A percentile compares a stretch with the other conserved stretches of the same genome.
Conservation (phyloP, 2,888 invertebrate genomes). For the Zygogramma bicolorata region DNA sequence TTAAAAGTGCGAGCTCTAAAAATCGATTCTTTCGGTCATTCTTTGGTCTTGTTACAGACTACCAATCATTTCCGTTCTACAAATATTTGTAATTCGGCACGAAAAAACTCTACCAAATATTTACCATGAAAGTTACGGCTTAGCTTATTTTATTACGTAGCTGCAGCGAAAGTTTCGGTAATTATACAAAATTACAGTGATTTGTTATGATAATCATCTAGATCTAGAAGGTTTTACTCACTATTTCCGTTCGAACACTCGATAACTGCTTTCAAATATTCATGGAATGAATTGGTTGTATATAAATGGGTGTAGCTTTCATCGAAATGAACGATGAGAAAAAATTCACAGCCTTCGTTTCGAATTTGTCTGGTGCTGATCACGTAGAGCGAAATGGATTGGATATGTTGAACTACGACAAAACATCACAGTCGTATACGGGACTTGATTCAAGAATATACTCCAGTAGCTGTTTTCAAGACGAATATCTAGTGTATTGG, state of each 20-base stretch:
- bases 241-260: background rate
- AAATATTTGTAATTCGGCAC: background rate
- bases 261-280: background rate
- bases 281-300: background rate
- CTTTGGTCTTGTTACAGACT: too few relatives aligned
- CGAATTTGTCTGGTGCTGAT: too few relatives aligned
- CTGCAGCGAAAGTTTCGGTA: background rate
- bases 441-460: too few relatives aligned
- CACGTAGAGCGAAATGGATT: too few relatives aligned
- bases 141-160: background rate
- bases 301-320: background rate
- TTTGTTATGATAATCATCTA: background rate
- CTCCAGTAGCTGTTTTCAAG: too few relatives aligned
- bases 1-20: too few relatives aligned
- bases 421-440: too few relatives aligned
- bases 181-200: background rate
- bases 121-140: background rate
- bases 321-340: background rate
- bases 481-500: too few relatives aligned
- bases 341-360: too few relatives aligned
- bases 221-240: background rate
- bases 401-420: too few relatives aligned
- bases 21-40: too few relatives aligned
- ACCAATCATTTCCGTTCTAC: background rate
- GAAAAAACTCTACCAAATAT: background rate